Evolutionary conservation across 1,140 invertebrate species (phyloP).

Genomic region (Frieseomelitta varia): DNA sequence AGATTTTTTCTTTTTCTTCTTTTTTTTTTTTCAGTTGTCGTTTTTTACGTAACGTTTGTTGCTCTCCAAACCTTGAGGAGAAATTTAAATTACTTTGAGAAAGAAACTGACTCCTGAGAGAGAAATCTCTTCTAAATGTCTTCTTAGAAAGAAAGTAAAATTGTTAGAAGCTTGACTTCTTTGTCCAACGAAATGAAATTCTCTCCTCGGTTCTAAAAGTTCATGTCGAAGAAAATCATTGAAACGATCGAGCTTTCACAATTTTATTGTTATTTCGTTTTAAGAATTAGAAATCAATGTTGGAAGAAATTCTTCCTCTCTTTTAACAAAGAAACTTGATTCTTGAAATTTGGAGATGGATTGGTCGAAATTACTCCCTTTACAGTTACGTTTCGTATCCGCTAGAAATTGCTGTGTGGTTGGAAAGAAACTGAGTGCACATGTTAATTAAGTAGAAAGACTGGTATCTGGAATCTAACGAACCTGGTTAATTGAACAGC

Average conservation of each 20-base stretch:
- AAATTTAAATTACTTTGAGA: not conserved
- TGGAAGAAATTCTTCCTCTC: too few relatives aligned
- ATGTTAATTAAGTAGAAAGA: not conserved
- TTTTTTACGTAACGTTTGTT: not conserved
- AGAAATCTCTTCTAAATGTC: too few relatives aligned
- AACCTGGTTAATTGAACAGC: not conserved
- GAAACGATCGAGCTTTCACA: too few relatives aligned
- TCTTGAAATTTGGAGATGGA: not conserved
- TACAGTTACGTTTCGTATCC: not conserved
- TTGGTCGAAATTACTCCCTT: not conserved
- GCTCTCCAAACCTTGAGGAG: too few relatives aligned
- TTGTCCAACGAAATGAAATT: not conserved
- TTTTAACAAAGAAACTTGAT: not conserved
- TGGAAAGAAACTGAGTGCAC: not conserved
- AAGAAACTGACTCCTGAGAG: too few relatives aligned
- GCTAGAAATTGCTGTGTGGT: not conserved
- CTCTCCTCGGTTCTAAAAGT: not conserved
- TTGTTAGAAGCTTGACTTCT: too few relatives aligned
- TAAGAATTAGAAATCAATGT: too few relatives aligned
- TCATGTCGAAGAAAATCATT: too few relatives aligned
- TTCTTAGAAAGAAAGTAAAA: too few relatives aligned
- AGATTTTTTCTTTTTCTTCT: too few relatives aligned
- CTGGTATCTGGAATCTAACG: not conserved
- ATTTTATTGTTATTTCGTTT: too few relatives aligned
- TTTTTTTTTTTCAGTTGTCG: too few relatives aligned